Conservation (phyloP, 2,797 vertebrate species). For the Chelonia mydas region DNA sequence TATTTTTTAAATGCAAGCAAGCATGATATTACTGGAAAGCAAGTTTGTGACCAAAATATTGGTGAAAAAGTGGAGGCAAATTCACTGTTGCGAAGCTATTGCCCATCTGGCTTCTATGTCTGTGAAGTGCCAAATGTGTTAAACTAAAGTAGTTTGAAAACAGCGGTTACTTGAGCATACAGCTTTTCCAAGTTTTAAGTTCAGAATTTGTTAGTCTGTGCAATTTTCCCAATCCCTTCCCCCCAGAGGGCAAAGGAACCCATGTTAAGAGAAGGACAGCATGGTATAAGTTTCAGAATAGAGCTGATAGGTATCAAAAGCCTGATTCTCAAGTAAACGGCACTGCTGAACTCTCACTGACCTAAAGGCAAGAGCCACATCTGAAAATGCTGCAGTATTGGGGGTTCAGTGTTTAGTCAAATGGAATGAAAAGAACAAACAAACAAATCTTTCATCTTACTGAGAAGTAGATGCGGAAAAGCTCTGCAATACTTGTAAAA, state of each 20-base stretch:
- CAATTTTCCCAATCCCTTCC: neutral
- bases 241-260: neutral
- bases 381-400: neutral
- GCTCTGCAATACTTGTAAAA: slow-evolving; percentile 92
- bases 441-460: slow-evolving; percentile 77
- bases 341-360: neutral
- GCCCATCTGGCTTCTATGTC: neutral
- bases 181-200: neutral
- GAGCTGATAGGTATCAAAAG: neutral
- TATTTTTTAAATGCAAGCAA: neutral
- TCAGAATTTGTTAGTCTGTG: neutral
- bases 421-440: neutral
- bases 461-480: slow-evolving; percentile 91
- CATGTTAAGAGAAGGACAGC: neutral
- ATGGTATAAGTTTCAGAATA: neutral
- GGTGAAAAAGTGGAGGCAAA: neutral
- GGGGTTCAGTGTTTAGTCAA: neutral
- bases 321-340: neutral
- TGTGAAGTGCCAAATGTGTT: neutral
- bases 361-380: neutral
- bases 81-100: neutral
- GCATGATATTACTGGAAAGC: neutral
- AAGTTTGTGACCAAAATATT: neutral
- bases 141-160: neutral
- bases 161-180: neutral